These are phyloP conservation scores for Enteromius argenteus DNA, from an alignment of 2,797 vertebrate genomes.

Conservation along the genomic window DNA sequence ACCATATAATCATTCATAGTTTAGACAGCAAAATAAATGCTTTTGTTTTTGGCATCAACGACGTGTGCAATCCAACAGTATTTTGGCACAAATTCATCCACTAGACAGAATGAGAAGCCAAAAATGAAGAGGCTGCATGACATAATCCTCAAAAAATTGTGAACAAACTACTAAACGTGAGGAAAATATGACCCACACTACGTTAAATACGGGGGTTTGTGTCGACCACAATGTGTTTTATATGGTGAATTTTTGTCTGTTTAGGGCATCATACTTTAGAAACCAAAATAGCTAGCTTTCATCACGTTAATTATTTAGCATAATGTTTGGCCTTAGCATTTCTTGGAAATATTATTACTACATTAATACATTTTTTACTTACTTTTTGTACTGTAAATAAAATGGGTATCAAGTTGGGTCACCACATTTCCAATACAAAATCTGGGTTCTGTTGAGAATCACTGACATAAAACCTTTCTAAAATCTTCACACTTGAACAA, in stretches of 20 bases:
- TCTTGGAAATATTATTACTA: constrained; percentile 1
- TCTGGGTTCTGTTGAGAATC: constrained; percentile 10
- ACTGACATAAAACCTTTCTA: not conserved
- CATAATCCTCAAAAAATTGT: not conserved
- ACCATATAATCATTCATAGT: not conserved
- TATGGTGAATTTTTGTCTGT: constrained; percentile 13
- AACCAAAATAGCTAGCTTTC: not conserved
- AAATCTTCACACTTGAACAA: not conserved
- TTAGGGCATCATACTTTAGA: not conserved
- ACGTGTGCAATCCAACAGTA: constrained; percentile 1
- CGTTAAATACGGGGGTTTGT: not conserved
- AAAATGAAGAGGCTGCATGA: not conserved
- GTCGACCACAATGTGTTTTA: not conserved
- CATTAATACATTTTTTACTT: constrained; percentile 8
- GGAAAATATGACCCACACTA: not conserved
- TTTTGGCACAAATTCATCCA: not conserved
- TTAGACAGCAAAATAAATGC: constrained; percentile 16
- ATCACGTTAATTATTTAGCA: not conserved
- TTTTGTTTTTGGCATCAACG: not conserved
- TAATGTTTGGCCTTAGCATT: not conserved
- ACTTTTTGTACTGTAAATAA: not conserved
- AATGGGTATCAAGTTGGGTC: not conserved
- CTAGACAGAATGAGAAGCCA: not conserved
- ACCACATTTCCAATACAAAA: not conserved
- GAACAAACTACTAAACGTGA: not conserved